Evolutionary conservation across 1,140 invertebrate genomes (phyloP).

Genomic region (Tigriopus japonicus): DNA sequence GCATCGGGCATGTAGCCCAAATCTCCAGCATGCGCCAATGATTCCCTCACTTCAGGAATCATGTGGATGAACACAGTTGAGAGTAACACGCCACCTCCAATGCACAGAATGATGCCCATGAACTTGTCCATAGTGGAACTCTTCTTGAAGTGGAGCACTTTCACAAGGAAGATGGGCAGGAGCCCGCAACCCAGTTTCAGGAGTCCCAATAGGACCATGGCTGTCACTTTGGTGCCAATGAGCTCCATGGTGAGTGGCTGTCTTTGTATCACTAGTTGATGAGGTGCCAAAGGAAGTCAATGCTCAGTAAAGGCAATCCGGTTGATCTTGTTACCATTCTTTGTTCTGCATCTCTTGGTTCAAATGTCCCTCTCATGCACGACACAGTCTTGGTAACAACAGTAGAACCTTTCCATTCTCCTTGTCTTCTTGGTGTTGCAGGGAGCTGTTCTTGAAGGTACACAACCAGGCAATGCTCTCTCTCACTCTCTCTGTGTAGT

Average conservation of each 20-base stretch:
- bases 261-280: no score
- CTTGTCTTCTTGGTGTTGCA: no score
- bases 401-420: no score
- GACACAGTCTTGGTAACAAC: no score
- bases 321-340: no score
- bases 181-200: conserved; percentile 9
- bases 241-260: neutral
- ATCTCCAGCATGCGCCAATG: conserved; percentile 6
- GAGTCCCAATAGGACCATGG: conserved; percentile 9
- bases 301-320: no score
- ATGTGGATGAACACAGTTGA: conserved; percentile 75
- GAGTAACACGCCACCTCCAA: conserved; percentile 75
- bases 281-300: no score
- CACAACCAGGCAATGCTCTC: no score
- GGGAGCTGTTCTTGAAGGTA: no score
- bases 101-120: conserved; percentile 46
- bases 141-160: conserved; percentile 12
- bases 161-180: conserved; percentile 13
- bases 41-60: conserved; percentile 60
- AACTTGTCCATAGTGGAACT: conserved; percentile 12
- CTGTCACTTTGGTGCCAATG: conserved; percentile 14
- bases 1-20: neutral
- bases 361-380: no score
- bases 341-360: no score
- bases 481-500: no score